Percentiles rank a stretch among this genome's conserved stretches.
phyloP scores from a whole-genome alignment of 37 sponge, comb jelly and placozoan species.

The Halichondria panicea region DNA sequence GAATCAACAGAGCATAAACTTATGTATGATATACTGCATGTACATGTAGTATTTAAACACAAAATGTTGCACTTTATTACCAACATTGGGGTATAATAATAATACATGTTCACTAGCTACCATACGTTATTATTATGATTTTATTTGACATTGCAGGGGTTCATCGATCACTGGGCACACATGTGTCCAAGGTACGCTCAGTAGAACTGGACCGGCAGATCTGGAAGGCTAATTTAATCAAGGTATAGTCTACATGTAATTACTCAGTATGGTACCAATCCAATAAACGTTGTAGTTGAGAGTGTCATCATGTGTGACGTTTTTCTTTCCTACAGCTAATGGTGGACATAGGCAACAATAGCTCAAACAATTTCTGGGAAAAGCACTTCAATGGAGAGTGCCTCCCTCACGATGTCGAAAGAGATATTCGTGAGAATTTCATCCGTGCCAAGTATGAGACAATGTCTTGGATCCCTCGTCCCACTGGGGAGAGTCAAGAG shows the following conservation, averaged over 20 bases:
- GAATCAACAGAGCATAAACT: too few species aligned
- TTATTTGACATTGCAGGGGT: constrained; percentile 26
- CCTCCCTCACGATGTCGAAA: constrained; percentile 58
- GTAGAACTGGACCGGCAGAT: constrained; percentile 78
- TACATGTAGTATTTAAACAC: background rate
- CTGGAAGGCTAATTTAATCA: constrained; percentile 72
- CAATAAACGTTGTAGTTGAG: background rate
- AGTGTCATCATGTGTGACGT: background rate
- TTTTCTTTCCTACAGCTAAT: constrained; percentile 42
- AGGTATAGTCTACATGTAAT: constrained; percentile 35
- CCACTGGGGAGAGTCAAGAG: constrained; percentile 13
- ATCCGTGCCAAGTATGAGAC: constrained; percentile 81
- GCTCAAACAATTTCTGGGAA: constrained; percentile 77
- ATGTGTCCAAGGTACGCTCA: constrained; percentile 90
- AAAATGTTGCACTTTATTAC: background rate
- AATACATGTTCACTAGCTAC: background rate
- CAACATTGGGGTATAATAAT: background rate
- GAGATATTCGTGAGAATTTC: constrained; percentile 77
- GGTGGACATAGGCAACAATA: constrained; percentile 66
- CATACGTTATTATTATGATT: background rate
- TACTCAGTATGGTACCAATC: background rate
- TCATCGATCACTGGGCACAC: constrained; percentile 77
- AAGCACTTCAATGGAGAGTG: constrained; percentile 45
- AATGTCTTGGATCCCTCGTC: constrained; percentile 65
- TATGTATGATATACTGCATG: too few species aligned